Conservation (phyloP, 2,113 vertebrate species). For the Corythaeola cristata region DNA sequence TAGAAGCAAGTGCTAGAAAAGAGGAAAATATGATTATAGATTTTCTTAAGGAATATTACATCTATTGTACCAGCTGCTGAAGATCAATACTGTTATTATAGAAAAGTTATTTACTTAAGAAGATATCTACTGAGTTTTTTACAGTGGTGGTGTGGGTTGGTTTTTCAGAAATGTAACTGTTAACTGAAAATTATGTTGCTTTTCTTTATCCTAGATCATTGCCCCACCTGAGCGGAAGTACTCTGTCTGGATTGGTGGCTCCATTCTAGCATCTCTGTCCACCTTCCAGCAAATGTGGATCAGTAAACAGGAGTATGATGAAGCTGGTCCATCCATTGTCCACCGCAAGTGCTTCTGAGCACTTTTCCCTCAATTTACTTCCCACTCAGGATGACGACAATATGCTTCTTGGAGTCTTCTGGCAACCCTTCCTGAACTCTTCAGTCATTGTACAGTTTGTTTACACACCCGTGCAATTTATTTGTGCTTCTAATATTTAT, state of each 20-base stretch:
- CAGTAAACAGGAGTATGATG: slow-evolving; percentile 93
- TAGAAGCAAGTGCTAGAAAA: background rate
- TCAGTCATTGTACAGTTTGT: slow-evolving; percentile 87
- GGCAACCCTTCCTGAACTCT: slow-evolving; percentile 67
- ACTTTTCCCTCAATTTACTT: slow-evolving; percentile 27
- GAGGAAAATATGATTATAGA: background rate
- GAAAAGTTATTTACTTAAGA: background rate
- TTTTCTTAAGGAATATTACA: background rate
- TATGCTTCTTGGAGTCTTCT: slow-evolving; percentile 75
- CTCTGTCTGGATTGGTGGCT: slow-evolving; percentile 86
- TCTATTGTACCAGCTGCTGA: background rate
- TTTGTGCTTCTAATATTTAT: slow-evolving; percentile 88
- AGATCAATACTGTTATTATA: background rate
- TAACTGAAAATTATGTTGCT: background rate
- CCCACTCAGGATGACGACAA: slow-evolving; percentile 73
- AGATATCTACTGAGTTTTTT: background rate
- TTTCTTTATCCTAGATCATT: slow-evolving; percentile 81
- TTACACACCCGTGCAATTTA: slow-evolving; percentile 86
- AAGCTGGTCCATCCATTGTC: slow-evolving; percentile 92
- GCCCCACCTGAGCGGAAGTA: slow-evolving; percentile 88
- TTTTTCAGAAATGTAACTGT: background rate
- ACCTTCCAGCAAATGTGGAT: slow-evolving; percentile 98
- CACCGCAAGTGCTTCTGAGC: slow-evolving; percentile 94
- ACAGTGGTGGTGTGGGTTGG: background rate
- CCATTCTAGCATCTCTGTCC: slow-evolving; percentile 84